Evolutionary conservation across 2,888 invertebrate genomes (phyloP).

Genomic region (Papilio protenor): DNA sequence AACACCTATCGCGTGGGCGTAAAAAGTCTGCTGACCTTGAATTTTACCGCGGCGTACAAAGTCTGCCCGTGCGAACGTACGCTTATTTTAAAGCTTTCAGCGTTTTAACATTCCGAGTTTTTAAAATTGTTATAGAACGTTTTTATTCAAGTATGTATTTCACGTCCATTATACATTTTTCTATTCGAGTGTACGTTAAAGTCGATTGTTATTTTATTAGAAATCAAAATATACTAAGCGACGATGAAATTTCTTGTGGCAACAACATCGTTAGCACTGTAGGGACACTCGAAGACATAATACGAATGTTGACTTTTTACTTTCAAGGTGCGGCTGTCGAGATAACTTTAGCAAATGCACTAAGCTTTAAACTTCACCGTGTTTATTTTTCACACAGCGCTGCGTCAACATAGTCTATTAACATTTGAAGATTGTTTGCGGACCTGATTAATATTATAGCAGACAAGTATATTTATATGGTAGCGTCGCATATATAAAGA

Average conservation of each 20-base stretch:
- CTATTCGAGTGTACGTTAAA: constrained; percentile 9
- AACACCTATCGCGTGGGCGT: too few relatives aligned
- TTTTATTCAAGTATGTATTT: constrained; percentile 30
- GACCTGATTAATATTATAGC: constrained; percentile 59
- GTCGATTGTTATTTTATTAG: constrained; percentile 34
- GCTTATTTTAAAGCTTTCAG: constrained; percentile 45
- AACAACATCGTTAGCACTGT: constrained; percentile 60
- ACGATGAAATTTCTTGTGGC: constrained; percentile 51
- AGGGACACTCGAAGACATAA: constrained; percentile 70
- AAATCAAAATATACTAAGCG: constrained; percentile 43
- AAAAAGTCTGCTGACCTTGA: too few relatives aligned
- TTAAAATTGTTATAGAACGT: constrained; percentile 52
- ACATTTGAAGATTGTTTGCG: constrained; percentile 62
- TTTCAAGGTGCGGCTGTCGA: constrained; percentile 68
- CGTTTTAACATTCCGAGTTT: constrained; percentile 51
- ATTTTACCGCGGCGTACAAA: too few relatives aligned
- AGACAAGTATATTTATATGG: constrained; percentile 48
- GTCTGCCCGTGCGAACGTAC: too few relatives aligned
- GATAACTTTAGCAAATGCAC: constrained; percentile 80
- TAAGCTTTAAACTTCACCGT: constrained; percentile 63
- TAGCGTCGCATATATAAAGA: constrained; percentile 45
- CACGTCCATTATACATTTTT: constrained; percentile 21
- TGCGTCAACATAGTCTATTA: constrained; percentile 70
- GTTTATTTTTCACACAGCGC: constrained; percentile 78
- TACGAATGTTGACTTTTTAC: constrained; percentile 76